phyloP scores from a whole-genome alignment of 2,797 vertebrate species.

The Cebuella pygmaea region DNA sequence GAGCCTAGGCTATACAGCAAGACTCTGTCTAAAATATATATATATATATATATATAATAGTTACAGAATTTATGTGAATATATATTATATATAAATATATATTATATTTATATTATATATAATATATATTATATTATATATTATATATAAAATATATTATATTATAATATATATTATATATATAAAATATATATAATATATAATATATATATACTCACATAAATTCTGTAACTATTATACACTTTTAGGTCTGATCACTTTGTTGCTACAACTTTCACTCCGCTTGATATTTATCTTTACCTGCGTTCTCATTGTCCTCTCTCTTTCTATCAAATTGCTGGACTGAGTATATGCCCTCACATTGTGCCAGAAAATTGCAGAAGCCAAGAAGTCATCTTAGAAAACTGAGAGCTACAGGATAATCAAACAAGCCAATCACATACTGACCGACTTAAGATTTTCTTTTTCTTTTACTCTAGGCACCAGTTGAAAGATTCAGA shows the following conservation, averaged over 20 bases:
- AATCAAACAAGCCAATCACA: slow-evolving; percentile 59
- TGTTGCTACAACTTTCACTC: not conserved
- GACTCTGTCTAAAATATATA: not conserved
- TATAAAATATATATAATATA: not conserved
- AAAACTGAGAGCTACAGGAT: not conserved
- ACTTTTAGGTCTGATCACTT: not conserved
- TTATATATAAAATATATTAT: not conserved
- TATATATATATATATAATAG: not conserved
- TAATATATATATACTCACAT: not conserved
- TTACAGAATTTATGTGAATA: no score
- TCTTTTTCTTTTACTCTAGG: slow-evolving; percentile 46
- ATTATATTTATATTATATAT: no score
- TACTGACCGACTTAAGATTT: slow-evolving; percentile 29
- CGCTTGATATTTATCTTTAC: not conserved
- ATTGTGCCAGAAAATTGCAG: slow-evolving; percentile 39
- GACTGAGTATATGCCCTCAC: slow-evolving; percentile 48
- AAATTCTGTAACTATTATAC: not conserved
- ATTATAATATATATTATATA: no score
- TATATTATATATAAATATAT: no score
- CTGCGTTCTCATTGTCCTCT: not conserved
- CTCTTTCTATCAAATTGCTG: not conserved
- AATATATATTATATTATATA: not conserved
- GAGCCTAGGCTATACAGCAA: no score
- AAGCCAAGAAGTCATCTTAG: slow-evolving; percentile 30
- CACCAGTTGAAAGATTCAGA: slow-evolving; percentile 39